These are phyloP conservation scores for Coracopsis vasa DNA, from an alignment of 2,113 vertebrate species.

Conservation along the genomic window DNA sequence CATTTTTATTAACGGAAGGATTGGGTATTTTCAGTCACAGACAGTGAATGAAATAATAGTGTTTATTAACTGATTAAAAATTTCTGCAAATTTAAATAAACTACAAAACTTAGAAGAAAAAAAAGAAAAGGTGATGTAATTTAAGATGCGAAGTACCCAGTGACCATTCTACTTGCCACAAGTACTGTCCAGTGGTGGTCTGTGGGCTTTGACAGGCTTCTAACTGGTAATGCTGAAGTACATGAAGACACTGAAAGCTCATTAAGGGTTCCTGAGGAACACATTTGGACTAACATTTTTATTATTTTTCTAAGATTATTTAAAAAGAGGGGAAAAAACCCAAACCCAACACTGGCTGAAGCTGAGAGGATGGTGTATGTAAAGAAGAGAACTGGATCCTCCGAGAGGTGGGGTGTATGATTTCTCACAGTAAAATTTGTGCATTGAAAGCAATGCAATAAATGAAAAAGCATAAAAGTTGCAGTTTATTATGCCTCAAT, in stretches of 20 bases:
- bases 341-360: background rate
- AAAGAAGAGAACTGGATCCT: background rate
- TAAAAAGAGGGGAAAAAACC: background rate
- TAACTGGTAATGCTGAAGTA: background rate
- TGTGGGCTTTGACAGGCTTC: background rate
- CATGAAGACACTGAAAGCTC: background rate
- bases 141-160: background rate
- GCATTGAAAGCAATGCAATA: background rate
- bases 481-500: background rate
- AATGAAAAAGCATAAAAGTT: background rate
- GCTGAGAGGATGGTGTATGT: background rate
- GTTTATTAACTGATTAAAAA: background rate
- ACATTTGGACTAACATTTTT: background rate
- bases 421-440: background rate
- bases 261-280: background rate
- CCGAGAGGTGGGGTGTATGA: background rate
- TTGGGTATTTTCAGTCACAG: background rate
- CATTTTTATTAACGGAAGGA: background rate
- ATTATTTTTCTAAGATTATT: background rate
- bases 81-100: background rate
- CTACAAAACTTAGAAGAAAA: background rate
- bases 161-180: background rate
- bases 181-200: background rate
- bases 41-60: background rate
- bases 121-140: background rate